Evolutionary conservation across 1,140 invertebrate genomes (phyloP), one percentile per base, ranked within the genome.

Genomic region (Chironomus tepperi): DNA sequence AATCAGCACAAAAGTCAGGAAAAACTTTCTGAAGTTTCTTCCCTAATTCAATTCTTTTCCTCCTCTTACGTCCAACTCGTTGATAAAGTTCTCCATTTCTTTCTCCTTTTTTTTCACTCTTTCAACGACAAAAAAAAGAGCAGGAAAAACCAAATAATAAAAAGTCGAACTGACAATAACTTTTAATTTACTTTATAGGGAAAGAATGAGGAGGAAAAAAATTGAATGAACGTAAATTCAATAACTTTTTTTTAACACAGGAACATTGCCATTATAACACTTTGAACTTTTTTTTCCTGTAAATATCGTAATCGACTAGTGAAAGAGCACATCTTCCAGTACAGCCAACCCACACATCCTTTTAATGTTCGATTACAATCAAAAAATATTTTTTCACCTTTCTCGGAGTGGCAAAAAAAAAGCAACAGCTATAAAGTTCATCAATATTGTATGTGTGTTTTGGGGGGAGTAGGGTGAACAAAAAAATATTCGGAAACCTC

Each of bases 361-460:
- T 57, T 57, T 57, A 57, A 57, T 57, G 47, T n/a, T 57, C 47
- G 47, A 57, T 57, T 57, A 57, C 47, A 57, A 57, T 57, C 47
- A 12, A 57, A 57, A 57, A n/a, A 57, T 57, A 3, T 57, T 57
- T 57, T n/a, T 57, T 57, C 47, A 12, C n/a, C 47, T 12, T 57
- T 34, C n/a, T 57, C 47, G 10, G n/a, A 57, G 43, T 34, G 43
- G 15, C n/a, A n/a, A 47, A 10, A 15, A 67, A 70, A 18, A 10
- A 70, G 65, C 65, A 70, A 70, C 65, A 70, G 65, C 65, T 70
- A 70, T 70, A 19, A 70, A 70, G 65, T 70, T 21, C 65, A 70
- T 70, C 65, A 21, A 70, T 70, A 70, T 70, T 70, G 65, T 21
- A 70, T 70, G 18, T 34, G 24, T 34, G 5, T 34, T 34, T 34